Percentiles rank a stretch among this genome's conserved stretches.
phyloP scores from a whole-genome alignment of 2,888 invertebrate genomes.

The Steromphala cineraria region DNA sequence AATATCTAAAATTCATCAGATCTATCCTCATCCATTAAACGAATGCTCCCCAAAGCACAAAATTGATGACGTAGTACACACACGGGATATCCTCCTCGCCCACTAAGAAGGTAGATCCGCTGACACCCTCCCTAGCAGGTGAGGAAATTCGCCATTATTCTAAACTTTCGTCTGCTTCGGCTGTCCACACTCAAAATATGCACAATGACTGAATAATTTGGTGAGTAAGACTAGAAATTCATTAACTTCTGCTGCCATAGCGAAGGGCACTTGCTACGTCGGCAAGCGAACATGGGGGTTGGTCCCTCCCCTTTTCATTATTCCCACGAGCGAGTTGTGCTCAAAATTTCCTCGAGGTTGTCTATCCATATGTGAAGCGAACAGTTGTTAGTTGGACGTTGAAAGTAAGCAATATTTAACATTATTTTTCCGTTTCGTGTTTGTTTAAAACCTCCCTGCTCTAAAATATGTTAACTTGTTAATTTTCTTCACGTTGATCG shows the following conservation, averaged over 20 bases:
- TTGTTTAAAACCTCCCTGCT: too few species aligned
- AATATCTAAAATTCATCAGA: neutral
- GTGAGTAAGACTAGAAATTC: neutral
- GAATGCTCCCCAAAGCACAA: constrained; percentile 6
- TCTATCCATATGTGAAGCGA: neutral
- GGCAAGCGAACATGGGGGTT: neutral
- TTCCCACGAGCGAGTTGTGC: neutral
- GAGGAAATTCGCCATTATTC: constrained; percentile 2
- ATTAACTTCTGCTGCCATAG: neutral
- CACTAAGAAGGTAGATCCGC: constrained; percentile 39
- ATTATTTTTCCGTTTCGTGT: too few species aligned
- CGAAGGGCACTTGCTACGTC: neutral
- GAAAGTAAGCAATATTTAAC: too few species aligned
- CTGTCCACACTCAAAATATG: neutral
- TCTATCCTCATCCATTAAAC: neutral
- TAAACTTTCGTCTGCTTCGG: neutral
- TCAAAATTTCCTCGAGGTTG: neutral
- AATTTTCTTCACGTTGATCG: neutral
- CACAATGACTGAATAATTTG: neutral
- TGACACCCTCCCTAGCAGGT: constrained; percentile 47
- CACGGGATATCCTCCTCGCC: constrained; percentile 48
- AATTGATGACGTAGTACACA: constrained; percentile 44
- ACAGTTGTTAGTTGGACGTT: neutral
- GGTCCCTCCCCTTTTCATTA: neutral
- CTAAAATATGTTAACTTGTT: too few species aligned